Percentiles rank a stretch among this genome's conserved stretches.
Conservation (phyloP, 2,113 vertebrate species). For the Pionites leucogaster region DNA sequence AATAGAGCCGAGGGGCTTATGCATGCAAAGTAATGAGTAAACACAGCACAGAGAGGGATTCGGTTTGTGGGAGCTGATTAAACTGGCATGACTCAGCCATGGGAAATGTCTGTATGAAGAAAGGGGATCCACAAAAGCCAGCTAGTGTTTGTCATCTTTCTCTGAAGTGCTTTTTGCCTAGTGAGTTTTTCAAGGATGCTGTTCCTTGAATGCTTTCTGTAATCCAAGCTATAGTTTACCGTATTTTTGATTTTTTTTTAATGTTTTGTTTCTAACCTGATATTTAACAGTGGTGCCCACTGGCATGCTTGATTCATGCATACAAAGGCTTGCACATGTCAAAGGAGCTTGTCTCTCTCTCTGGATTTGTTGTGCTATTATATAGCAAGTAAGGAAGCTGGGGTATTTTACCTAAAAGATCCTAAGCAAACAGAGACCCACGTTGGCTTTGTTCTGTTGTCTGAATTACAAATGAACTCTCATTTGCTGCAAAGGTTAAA, state of each 20-base stretch:
- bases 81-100: not conserved
- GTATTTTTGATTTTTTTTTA: not conserved
- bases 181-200: not conserved
- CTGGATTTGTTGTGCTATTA: not conserved
- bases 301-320: fast-evolving
- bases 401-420: not conserved
- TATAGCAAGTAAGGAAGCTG: not conserved
- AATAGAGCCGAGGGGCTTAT: not conserved
- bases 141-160: not conserved
- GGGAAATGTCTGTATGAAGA: not conserved
- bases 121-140: not conserved
- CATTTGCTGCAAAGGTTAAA: not conserved
- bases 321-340: not conserved
- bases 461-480: not conserved
- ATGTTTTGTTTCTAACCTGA: not conserved
- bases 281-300: not conserved
- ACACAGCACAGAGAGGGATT: not conserved
- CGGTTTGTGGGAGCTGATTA: not conserved
- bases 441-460: not conserved
- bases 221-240: not conserved
- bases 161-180: not conserved
- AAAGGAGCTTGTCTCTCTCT: not conserved
- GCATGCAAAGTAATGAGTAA: not conserved
- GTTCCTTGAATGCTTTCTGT: not conserved
- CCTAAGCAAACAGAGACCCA: not conserved